A percentile compares a stretch with the other conserved stretches of the same genome.
phyloP scores from a whole-genome alignment of 1,140 invertebrate genomes.

The Panagrolaimus sp. region DNA sequence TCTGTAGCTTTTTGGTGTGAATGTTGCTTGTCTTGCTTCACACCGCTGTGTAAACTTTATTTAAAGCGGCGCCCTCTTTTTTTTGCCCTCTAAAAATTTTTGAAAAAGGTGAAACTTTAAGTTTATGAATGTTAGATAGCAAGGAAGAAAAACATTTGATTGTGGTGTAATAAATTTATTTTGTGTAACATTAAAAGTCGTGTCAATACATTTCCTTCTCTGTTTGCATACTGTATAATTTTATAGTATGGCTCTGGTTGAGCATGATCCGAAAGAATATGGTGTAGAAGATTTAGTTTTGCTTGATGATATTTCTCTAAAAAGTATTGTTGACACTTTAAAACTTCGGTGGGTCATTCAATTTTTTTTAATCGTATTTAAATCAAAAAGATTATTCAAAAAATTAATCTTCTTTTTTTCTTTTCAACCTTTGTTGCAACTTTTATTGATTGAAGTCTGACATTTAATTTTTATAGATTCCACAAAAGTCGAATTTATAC shows the following conservation, averaged over 20 bases:
- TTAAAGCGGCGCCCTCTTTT: no score
- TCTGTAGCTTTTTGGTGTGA: no score
- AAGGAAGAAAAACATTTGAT: no score
- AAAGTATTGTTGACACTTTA: slow-evolving; percentile 41
- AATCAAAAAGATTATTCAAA: neutral
- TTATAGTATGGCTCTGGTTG: neutral
- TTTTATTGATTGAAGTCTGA: neutral
- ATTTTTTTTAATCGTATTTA: neutral
- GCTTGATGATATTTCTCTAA: slow-evolving; percentile 30
- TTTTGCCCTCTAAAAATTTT: no score
- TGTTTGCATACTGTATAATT: no score
- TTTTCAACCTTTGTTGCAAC: neutral
- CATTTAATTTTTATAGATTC: slow-evolving; percentile 65
- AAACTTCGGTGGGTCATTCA: slow-evolving; percentile 33
- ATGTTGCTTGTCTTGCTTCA: no score
- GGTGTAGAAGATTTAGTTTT: slow-evolving; percentile 48
- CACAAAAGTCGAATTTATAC: slow-evolving; percentile 66
- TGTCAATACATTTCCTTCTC: no score
- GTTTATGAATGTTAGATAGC: no score
- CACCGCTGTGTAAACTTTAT: no score
- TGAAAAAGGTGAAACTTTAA: no score
- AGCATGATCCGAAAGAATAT: slow-evolving; percentile 26
- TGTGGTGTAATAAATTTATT: no score
- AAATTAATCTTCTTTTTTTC: neutral
- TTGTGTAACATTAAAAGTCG: no score